A percentile compares a stretch with the other conserved stretches of the same genome.
Evolutionary conservation across 2,797 vertebrate species (phyloP).

Genomic region (Poliocrania exsul): DNA sequence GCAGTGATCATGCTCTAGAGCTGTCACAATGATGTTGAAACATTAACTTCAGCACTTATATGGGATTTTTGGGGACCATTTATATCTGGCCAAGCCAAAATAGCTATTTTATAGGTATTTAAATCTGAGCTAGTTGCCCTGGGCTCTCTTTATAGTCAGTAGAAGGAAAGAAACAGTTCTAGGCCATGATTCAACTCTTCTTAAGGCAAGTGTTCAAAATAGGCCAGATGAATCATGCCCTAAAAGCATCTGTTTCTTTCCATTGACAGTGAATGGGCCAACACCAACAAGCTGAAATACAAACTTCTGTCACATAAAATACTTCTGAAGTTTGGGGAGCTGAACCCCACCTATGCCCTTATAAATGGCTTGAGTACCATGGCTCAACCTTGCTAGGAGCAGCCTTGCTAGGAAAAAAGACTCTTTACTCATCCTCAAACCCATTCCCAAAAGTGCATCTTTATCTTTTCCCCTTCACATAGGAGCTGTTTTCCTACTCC

Average conservation of each 20-base stretch:
- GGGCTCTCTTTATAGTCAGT: background rate
- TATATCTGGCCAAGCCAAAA: background rate
- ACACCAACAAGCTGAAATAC: background rate
- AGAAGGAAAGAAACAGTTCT: background rate
- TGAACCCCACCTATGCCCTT: background rate
- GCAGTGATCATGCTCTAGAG: background rate
- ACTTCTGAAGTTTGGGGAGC: background rate
- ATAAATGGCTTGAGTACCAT: background rate
- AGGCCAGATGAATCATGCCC: constrained; percentile 56
- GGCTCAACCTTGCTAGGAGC: background rate
- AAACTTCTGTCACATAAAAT: background rate
- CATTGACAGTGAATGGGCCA: background rate
- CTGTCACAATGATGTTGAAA: background rate
- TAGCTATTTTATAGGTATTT: background rate
- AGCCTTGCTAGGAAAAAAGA: background rate
- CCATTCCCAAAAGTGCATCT: background rate
- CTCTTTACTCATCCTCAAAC: background rate
- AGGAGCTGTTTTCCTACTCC: background rate
- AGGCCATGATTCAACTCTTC: constrained; percentile 49
- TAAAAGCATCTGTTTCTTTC: constrained; percentile 41
- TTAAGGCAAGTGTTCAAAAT: constrained; percentile 35
- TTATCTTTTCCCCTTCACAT: background rate
- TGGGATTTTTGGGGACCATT: background rate
- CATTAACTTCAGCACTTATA: background rate
- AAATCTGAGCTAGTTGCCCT: background rate